These are phyloP conservation scores for Heliconius charithonia DNA, from an alignment of 2,888 invertebrate genomes.

Conservation along the genomic window DNA sequence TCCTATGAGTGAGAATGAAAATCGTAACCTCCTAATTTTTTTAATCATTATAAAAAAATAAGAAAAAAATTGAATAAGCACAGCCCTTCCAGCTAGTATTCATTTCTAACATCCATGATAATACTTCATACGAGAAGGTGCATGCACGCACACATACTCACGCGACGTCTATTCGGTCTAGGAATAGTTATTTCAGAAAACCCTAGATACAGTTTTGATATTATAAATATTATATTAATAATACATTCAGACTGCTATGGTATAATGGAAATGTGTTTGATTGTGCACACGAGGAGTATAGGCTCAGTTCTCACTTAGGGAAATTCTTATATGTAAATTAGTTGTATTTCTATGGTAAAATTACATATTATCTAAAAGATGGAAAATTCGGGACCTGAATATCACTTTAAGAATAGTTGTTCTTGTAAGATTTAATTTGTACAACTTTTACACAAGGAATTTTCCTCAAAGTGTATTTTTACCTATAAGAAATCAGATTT, in stretches of 20 bases:
- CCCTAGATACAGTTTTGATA: conserved; percentile 54
- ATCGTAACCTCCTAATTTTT: background rate
- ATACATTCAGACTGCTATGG: background rate
- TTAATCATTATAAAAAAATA: background rate
- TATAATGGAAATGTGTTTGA: background rate
- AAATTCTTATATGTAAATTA: background rate
- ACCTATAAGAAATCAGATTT: too few relatives aligned
- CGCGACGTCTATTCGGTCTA: conserved; percentile 69
- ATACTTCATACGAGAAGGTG: conserved; percentile 73
- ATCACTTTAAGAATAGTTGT: too few relatives aligned
- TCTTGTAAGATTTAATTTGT: too few relatives aligned
- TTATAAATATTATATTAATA: conserved; percentile 11
- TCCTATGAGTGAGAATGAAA: background rate
- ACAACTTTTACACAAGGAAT: too few relatives aligned
- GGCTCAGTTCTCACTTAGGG: background rate
- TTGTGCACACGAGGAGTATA: background rate
- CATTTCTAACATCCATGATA: conserved; percentile 64
- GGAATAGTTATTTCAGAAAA: conserved; percentile 69
- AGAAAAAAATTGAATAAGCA: background rate
- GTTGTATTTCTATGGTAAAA: background rate
- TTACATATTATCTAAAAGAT: too few relatives aligned
- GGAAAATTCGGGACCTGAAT: too few relatives aligned
- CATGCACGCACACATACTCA: conserved; percentile 66
- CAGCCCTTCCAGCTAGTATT: conserved; percentile 65
- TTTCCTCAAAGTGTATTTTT: too few relatives aligned